Conservation (phyloP, 2,888 invertebrate species). For the Plebejus argus region DNA sequence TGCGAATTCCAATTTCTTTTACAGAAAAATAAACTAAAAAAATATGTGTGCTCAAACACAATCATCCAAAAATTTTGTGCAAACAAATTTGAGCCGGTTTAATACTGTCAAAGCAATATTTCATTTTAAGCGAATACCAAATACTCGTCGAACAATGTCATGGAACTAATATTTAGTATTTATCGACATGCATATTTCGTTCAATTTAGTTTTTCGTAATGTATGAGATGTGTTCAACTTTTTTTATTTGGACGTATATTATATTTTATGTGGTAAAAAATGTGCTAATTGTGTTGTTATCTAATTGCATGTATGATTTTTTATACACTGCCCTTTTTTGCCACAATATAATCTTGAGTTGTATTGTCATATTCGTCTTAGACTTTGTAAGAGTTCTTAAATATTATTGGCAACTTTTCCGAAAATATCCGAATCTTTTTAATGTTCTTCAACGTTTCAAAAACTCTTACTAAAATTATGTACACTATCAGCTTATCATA, state of each 20-base stretch:
- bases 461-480: background rate
- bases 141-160: background rate
- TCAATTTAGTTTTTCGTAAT: conserved; percentile 14
- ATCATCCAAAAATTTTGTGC: background rate
- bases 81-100: background rate
- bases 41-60: background rate
- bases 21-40: background rate
- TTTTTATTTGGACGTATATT: background rate
- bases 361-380: no score
- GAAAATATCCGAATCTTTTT: no score
- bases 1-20: no score
- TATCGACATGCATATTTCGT: conserved; percentile 1
- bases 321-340: no score
- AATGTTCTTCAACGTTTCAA: no score
- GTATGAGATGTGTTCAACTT: background rate
- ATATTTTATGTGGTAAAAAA: no score
- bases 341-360: no score
- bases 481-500: background rate
- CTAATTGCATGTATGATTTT: no score
- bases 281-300: no score
- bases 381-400: no score
- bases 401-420: no score
- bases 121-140: background rate
- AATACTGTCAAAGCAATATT: conserved; percentile 1
- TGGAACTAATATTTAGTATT: conserved; percentile 11